Conservation (phyloP, 2,113 vertebrate species). For the Calypte anna region DNA sequence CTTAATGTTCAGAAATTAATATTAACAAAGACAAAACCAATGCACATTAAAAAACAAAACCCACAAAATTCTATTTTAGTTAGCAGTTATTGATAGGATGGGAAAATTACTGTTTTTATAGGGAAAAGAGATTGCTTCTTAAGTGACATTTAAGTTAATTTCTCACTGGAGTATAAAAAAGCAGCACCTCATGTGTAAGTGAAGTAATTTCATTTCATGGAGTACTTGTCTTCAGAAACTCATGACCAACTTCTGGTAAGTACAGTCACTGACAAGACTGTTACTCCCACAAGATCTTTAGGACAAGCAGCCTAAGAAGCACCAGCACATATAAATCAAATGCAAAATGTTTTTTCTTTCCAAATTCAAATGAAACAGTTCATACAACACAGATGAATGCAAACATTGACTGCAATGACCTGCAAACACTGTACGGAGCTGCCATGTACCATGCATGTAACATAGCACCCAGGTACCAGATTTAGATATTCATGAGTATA, state of each 20-base stretch:
- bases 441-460: background rate
- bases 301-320: background rate
- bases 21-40: background rate
- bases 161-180: background rate
- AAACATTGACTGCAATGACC: background rate
- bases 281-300: background rate
- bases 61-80: background rate
- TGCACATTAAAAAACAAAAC: background rate
- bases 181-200: background rate
- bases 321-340: background rate
- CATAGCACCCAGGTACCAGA: background rate
- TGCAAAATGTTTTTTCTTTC: background rate
- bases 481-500: accelerated
- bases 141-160: background rate
- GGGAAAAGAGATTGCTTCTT: background rate
- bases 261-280: background rate
- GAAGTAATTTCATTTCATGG: background rate
- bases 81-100: background rate
- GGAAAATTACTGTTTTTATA: background rate
- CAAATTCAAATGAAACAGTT: background rate
- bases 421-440: background rate
- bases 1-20: background rate
- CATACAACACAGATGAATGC: background rate
- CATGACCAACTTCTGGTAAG: background rate
- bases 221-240: background rate